Percentiles rank a stretch among this genome's conserved stretches.
These are phyloP conservation scores for Thalassaphorura encarpata DNA, from an alignment of 1,140 invertebrate species.

Conservation along the genomic window DNA sequence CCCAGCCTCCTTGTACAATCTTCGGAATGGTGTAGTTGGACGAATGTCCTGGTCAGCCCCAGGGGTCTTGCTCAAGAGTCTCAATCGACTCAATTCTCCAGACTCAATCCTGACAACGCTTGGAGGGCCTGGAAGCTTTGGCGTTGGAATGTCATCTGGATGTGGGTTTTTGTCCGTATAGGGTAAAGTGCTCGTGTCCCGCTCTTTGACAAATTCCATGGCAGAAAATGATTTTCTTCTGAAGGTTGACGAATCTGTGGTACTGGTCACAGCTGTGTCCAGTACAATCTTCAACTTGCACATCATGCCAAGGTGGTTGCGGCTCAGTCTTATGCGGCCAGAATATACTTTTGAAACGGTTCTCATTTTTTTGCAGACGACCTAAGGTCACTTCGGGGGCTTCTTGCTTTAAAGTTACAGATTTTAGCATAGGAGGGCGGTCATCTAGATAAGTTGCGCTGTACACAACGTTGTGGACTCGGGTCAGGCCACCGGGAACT, in stretches of 20 bases:
- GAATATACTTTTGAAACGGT: neutral
- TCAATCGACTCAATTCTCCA: slow-evolving; percentile 16
- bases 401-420: neutral
- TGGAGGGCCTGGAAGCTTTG: neutral
- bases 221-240: neutral
- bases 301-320: neutral
- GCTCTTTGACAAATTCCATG: no score
- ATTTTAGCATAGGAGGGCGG: neutral
- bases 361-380: neutral
- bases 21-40: slow-evolving; percentile 2
- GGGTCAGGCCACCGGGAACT: no score
- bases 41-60: neutral
- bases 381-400: neutral
- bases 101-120: slow-evolving; percentile 3
- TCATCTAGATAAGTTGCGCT: neutral
- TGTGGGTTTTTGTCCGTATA: slow-evolving; percentile 4
- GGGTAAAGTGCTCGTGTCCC: no score
- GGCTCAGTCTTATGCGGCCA: neutral
- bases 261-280: no score
- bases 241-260: neutral
- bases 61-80: slow-evolving; percentile 11
- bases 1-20: slow-evolving; percentile 13
- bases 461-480: neutral
- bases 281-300: neutral
- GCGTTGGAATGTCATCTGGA: slow-evolving; percentile 11